Evolutionary conservation across 2,888 invertebrate species (phyloP), one percentile per base, ranked within the genome.

Genomic region (Lithodes maja): DNA sequence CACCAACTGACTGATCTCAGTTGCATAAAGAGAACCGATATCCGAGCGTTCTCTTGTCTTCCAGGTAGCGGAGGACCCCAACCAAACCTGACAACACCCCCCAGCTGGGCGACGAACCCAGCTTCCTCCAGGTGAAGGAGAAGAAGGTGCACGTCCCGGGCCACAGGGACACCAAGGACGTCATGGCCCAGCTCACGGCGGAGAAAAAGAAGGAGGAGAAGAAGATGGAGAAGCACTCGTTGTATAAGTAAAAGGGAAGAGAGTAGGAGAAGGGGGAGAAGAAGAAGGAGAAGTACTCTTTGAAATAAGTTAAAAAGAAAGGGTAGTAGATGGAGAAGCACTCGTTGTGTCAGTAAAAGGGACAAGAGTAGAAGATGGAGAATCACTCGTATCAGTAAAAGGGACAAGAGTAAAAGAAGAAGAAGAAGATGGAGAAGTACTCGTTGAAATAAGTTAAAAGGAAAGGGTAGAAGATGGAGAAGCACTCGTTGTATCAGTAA

Each of bases 141-240:
- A 91, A 88, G 86, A 91, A 88, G 77, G 88, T 91, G 52, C 86
- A 85, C 52, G 83, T 91, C 15, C 91, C 91, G 1, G 91, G 91
- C 2, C 91, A 91, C 74, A 80, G 91, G 2, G 89, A 91, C 81
- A 91, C 91, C 49, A 91, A 91, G 78, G 91, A 91, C 5, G 89
- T 91, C 15, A 15, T 91, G 86, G 89, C 84, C 0, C 91, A 91
- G 69, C 89, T 91, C 55, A 91, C 91, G 1, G 53, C 80, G 5
- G 74, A 78, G 53, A 89, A 86, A 15, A 85, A 69, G 50, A 85
- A 85, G 3, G 85, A 89, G 50, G 91, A 91, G 12, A 85, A 91
- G 54, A 88, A 86, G 50, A 71, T 17, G 33, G 55, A 33, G 71
- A 84, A 79, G 17, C 91, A 91, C 71, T 91, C 91, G 12, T 83